Conservation (phyloP, 2,888 invertebrate genomes). For the Morinoia aosen region DNA sequence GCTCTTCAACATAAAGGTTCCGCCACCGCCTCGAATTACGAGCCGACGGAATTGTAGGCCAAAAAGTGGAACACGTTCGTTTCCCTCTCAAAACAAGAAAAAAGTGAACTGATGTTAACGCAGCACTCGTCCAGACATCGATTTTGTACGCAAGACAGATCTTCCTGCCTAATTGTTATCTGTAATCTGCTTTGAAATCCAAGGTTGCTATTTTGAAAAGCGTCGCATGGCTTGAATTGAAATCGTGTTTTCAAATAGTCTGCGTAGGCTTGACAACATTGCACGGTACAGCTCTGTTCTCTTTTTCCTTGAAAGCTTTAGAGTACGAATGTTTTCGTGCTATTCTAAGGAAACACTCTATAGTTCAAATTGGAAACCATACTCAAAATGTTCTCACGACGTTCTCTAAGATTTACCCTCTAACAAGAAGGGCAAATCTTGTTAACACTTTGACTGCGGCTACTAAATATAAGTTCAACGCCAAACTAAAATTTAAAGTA, state of each 20-base stretch:
- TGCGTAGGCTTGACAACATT: neutral
- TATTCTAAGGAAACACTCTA: neutral
- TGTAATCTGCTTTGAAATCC: neutral
- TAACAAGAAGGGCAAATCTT: too few relatives aligned
- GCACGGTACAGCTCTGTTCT: neutral
- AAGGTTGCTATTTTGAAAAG: too few relatives aligned
- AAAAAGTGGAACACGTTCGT: neutral
- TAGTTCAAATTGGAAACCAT: neutral
- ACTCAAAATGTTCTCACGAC: too few relatives aligned
- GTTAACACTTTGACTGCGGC: too few relatives aligned
- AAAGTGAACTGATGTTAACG: neutral
- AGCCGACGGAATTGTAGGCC: neutral
- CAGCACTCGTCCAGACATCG: neutral
- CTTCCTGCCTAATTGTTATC: neutral
- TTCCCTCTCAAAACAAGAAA: neutral
- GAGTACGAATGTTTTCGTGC: neutral
- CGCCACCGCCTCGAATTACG: neutral
- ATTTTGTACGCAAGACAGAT: constrained; percentile 1
- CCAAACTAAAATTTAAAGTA: too few relatives aligned
- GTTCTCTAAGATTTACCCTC: too few relatives aligned
- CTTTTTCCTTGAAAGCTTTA: neutral
- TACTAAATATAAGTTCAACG: too few relatives aligned
- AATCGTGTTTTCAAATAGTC: neutral
- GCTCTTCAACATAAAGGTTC: neutral
- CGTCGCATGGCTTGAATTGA: neutral